These are phyloP conservation scores for Triplophysa rosa DNA, from an alignment of 2,113 vertebrate species.

Conservation along the genomic window DNA sequence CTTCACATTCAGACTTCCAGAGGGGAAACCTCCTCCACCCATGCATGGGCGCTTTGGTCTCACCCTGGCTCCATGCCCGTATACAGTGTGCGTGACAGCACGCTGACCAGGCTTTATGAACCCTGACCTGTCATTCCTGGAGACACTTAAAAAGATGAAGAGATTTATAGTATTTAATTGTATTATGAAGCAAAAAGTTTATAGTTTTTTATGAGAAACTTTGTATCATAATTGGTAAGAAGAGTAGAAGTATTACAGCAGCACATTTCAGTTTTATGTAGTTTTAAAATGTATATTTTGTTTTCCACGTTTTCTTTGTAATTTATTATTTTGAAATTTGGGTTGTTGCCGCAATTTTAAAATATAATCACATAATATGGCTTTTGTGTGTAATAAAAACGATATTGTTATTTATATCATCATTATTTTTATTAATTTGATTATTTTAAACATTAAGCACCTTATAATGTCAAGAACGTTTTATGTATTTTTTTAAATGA, in stretches of 20 bases:
- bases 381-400: too few species aligned
- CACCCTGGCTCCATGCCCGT: conserved; percentile 85
- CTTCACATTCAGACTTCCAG: conserved; percentile 82
- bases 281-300: not conserved
- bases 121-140: not conserved
- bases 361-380: too few species aligned
- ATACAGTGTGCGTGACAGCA: conserved; percentile 69
- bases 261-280: not conserved
- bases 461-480: too few species aligned
- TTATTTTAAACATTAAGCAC: too few species aligned
- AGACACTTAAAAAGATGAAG: not conserved
- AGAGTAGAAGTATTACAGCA: not conserved
- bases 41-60: conserved; percentile 89
- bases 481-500: too few species aligned
- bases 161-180: not conserved
- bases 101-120: conserved; percentile 46
- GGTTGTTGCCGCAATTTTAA: too few species aligned
- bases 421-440: too few species aligned
- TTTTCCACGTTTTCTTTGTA: too few species aligned
- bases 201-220: not conserved
- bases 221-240: not conserved
- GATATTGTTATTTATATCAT: too few species aligned
- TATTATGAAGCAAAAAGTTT: not conserved
- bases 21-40: conserved; percentile 73
- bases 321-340: too few species aligned